Base-by-base conservation (phyloP, 2,797 vertebrate species). In the Jordanella pulchra region DNA sequence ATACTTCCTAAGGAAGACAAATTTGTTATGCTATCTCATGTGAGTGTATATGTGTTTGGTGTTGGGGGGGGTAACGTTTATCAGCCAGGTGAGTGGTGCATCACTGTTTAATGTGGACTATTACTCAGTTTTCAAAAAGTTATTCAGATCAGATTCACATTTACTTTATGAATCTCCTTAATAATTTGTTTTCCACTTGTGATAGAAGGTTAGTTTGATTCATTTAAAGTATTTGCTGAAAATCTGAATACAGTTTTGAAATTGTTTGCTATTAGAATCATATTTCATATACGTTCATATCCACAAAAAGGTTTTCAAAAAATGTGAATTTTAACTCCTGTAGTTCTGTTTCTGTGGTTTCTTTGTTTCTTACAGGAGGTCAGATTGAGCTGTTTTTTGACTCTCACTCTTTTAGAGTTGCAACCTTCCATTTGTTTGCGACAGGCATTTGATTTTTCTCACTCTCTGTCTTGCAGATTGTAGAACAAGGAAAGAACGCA, bases 401-500 rank as follows among this genome's bases (percentile, higher is more conserved):
- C 18, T 7, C 1, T 50, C 48, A 21, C 48, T 50, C 27, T 42
- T 69, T 54, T 58, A 65, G 4, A 53, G 3, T 5, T 42, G 12
- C 23, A 60, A 74, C 72, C 45, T 32, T 70, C 42, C 67, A 35
- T 47, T 77, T 58, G 39, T 78, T 54, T 74, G 32, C 73, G 25
- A 51, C 73, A 47, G 30, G 27, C 30, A 39, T 81, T 85, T 87
- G 27, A 81, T 75, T 69, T n/a, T 72, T 48, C 42, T 0, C 7
- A 17, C 28, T 70, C 66, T 86, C 83, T 91, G 35, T 89, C 69
- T 95, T 95, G 13, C 90, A 99, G 98, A 98, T 99, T 75, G 94
- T 98, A 72, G 96, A 96, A 73, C 94, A 98, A 77, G 97, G 97
- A 81, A 99, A 99, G 91, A 98, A 99, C 15, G 95, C 97, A 69